Evolutionary conservation across 2,888 invertebrate species (phyloP).

Genomic region (Oscheius sp.): DNA sequence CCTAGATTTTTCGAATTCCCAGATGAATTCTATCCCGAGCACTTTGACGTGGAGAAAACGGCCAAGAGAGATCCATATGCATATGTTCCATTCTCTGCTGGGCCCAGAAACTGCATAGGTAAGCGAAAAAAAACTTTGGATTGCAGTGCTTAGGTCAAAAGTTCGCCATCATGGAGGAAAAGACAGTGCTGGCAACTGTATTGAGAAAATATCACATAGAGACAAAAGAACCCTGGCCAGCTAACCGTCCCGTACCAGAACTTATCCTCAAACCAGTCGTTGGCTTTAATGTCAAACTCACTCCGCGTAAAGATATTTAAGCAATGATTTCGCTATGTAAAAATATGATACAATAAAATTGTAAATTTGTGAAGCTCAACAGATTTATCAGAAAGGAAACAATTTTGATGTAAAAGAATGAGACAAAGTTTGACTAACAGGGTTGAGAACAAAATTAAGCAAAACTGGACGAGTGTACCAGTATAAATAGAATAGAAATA

Average conservation of each 20-base stretch:
- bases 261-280: slow-evolving; percentile 38
- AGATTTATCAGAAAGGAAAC: background rate
- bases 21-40: slow-evolving; percentile 72
- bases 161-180: slow-evolving; percentile 70
- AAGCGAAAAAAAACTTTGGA: background rate
- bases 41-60: slow-evolving; percentile 71
- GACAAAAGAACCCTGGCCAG: slow-evolving; percentile 58
- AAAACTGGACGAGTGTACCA: too few relatives aligned
- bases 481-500: too few relatives aligned
- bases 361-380: background rate
- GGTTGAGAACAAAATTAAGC: too few relatives aligned
- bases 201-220: slow-evolving; percentile 67
- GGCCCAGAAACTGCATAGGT: slow-evolving; percentile 66
- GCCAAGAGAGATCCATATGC: slow-evolving; percentile 58
- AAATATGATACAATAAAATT: background rate
- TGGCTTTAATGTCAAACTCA: slow-evolving; percentile 34
- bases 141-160: slow-evolving; percentile 60
- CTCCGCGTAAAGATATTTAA: background rate
- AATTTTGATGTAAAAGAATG: too few relatives aligned
- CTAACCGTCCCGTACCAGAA: slow-evolving; percentile 40
- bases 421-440: too few relatives aligned
- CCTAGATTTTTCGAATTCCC: slow-evolving; percentile 63
- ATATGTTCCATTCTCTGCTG: slow-evolving; percentile 67
- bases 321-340: background rate
- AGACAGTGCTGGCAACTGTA: slow-evolving; percentile 70